A percentile compares a stretch with the other conserved stretches of the same genome.
Conservation (phyloP, 2,888 invertebrate species). For the Nasonia oneida region DNA sequence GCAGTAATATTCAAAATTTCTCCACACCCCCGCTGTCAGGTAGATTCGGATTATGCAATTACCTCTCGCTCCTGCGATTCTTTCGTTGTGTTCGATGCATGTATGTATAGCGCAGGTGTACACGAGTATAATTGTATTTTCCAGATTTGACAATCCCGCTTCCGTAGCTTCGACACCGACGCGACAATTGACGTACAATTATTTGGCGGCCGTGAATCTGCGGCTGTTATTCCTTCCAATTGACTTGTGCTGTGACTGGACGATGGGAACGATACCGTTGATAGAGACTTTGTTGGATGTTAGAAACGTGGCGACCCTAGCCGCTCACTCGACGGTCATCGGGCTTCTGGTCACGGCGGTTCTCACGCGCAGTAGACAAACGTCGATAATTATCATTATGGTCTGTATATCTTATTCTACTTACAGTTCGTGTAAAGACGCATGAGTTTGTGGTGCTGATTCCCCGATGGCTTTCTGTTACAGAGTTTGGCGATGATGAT, state of each 20-base stretch:
- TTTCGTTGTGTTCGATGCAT: background rate
- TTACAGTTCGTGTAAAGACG: background rate
- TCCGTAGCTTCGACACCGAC: conserved; percentile 91
- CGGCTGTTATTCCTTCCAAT: conserved; percentile 95
- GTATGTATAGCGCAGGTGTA: background rate
- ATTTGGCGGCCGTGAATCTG: conserved; percentile 93
- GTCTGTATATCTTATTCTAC: conserved; percentile 77
- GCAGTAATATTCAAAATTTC: conserved; percentile 17
- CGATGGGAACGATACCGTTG: conserved; percentile 96
- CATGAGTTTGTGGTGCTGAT: too few species aligned
- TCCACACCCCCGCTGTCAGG: background rate
- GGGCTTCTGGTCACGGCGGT: conserved; percentile 82
- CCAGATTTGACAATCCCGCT: conserved; percentile 97
- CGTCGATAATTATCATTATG: conserved; percentile 86
- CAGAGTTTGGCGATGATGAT: conserved; percentile 93
- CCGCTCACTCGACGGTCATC: conserved; percentile 84
- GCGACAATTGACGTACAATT: conserved; percentile 95
- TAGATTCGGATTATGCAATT: background rate
- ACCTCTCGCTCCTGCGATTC: background rate
- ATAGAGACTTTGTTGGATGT: conserved; percentile 89
- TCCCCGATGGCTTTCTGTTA: conserved; percentile 66
- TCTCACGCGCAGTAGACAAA: conserved; percentile 82
- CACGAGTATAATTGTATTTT: conserved; percentile 46
- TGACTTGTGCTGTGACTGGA: conserved; percentile 98
- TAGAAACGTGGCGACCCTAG: conserved; percentile 90